phyloP scores from a whole-genome alignment of 2,797 vertebrate genomes.

The Microctenopoma stevenorrisi region DNA sequence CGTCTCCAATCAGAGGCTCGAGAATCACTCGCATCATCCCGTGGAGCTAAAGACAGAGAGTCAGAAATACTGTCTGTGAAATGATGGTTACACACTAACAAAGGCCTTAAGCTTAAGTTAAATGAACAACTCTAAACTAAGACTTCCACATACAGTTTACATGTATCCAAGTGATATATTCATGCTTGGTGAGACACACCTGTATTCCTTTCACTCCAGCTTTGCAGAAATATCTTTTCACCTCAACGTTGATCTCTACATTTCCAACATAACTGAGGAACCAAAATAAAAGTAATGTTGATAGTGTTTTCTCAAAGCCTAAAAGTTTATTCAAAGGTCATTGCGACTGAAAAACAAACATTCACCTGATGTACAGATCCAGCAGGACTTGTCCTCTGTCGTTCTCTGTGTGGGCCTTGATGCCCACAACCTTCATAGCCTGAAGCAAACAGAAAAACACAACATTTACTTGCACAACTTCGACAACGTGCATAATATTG shows the following conservation, averaged over 20 bases:
- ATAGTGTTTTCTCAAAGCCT: not conserved
- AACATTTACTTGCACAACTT: conserved; percentile 5
- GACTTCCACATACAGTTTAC: not conserved
- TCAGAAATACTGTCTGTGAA: conserved; percentile 11
- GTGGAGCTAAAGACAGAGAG: conserved; percentile 80
- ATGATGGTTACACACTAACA: not conserved
- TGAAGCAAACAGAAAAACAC: conserved; percentile 57
- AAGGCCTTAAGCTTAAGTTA: not conserved
- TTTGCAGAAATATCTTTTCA: conserved; percentile 96
- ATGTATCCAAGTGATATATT: too few relatives aligned
- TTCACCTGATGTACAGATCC: conserved; percentile 93
- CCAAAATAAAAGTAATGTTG: conserved; percentile 15
- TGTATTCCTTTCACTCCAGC: conserved; percentile 95
- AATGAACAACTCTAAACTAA: not conserved
- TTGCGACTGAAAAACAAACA: not conserved
- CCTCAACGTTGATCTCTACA: conserved; percentile 92
- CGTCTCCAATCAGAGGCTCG: conserved; percentile 91
- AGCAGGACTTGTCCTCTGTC: conserved; percentile 91
- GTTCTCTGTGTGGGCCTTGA: conserved; percentile 91
- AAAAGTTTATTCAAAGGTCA: not conserved
- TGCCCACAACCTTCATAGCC: conserved; percentile 92
- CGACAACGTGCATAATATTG: not conserved
- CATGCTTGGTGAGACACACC: conserved; percentile 72
- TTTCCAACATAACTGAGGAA: conserved; percentile 90
- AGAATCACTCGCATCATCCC: conserved; percentile 93